Base-by-base conservation (phyloP, 1,140 invertebrate genomes). In the Lepidurus packardi region DNA sequence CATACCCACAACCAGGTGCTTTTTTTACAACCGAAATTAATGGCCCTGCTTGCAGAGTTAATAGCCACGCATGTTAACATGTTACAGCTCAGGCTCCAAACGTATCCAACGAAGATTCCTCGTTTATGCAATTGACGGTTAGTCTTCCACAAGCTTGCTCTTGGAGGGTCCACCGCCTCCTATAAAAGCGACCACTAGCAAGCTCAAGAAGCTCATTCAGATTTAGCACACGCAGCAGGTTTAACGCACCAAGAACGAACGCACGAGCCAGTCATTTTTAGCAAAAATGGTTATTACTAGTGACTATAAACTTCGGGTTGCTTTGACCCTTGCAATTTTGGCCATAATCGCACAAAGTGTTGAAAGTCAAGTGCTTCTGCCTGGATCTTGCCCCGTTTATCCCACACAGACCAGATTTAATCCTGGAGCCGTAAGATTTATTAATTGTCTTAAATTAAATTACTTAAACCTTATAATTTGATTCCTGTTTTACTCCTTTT, bases 311-410 rank as follows among this genome's bases (percentile, higher is more conserved):
- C 53, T 9, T 16, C 6, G 13, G 6, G 0, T 16, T 65, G 53
- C 53, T 9, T 65, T n/a, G 5, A 21, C 13, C 7, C 1, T 65
- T 11, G 53, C 13, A 65, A 7, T 65, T 21, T 65, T 4, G 53
- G 21, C 53, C 4, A 21, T 9, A 21, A 65, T 65, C 1, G 21
- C 21, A n/a, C 3, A 21, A 21, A 65, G 53, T 65, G 76, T 47
- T 24, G 34, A 34, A 25, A 65, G 76, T 41, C 76, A 77, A 41
- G 25, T 77, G 13, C 44, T 77, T 10, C 6, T 47, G n/a, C 76
- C 76, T 42, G 76, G 76, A 34, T 45, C 45, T n/a, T 77, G 76
- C 21, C 76, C 76, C 24, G 41, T n/a, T 53, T 65, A 77, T 41
- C 21, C 43, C 4, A 77, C 76, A 0, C 43, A 77, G 43, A 21